phyloP scores from a whole-genome alignment of 2,113 vertebrate species.

The Myanophis thanlyinensis region DNA sequence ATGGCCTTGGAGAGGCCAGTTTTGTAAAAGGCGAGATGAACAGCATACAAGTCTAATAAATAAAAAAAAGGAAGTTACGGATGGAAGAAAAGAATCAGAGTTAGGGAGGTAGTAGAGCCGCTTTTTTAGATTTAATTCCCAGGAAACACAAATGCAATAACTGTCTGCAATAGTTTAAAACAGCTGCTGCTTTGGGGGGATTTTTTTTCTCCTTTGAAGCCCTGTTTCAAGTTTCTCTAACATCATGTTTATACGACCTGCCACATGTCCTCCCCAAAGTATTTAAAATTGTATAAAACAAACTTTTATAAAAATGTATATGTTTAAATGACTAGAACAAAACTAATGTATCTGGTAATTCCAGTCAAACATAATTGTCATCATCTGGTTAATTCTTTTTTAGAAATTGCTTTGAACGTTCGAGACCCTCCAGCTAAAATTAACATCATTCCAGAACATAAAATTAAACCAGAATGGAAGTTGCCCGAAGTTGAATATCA shows the following conservation, averaged over 20 bases:
- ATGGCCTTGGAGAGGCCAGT: not conserved
- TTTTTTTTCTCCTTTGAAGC: not conserved
- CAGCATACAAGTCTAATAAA: not conserved
- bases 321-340: not conserved
- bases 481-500: slow-evolving; percentile 82
- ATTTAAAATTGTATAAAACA: not conserved
- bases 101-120: not conserved
- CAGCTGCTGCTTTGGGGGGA: not conserved
- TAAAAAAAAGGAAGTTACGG: not conserved
- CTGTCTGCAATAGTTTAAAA: not conserved
- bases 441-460: slow-evolving; percentile 79
- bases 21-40: not conserved
- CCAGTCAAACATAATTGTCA: not conserved
- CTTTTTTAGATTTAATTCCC: not conserved
- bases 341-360: not conserved
- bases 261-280: not conserved
- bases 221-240: not conserved
- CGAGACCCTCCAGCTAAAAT: slow-evolving; percentile 79
- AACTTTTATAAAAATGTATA: not conserved
- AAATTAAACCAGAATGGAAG: slow-evolving; percentile 82
- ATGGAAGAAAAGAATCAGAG: not conserved
- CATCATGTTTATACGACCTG: not conserved
- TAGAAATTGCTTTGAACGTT: slow-evolving; percentile 87
- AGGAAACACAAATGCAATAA: not conserved
- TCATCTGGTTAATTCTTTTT: slow-evolving; percentile 30